Percentiles rank a stretch among this genome's conserved stretches.
Evolutionary conservation across 1,140 invertebrate species (phyloP).

Genomic region (Mylabris phalerata): DNA sequence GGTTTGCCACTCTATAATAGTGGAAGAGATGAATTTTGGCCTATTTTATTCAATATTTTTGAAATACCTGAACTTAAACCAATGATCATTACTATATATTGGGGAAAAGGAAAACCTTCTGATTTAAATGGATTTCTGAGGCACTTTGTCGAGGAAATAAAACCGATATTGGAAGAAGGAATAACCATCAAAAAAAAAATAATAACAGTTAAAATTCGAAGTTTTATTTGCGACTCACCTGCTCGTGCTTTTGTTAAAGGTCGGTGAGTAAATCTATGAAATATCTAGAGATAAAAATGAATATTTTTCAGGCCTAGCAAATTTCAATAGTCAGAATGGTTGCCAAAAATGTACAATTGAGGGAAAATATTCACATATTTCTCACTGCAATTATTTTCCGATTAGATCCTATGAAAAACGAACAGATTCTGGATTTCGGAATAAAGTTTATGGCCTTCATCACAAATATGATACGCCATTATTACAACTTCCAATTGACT

Average conservation of each 20-base stretch:
- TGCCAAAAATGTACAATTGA: conserved; percentile 24
- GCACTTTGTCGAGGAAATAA: conserved; percentile 17
- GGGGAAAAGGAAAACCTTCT: conserved; percentile 20
- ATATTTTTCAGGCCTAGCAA: conserved; percentile 22
- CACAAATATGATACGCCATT: conserved; percentile 26
- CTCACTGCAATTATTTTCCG: conserved; percentile 27
- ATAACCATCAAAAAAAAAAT: not conserved
- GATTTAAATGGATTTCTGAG: conserved; percentile 8
- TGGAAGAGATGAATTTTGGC: conserved; percentile 28
- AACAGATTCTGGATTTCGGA: conserved; percentile 26
- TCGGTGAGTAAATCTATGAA: conserved; percentile 3
- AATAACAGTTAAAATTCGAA: conserved; percentile 12
- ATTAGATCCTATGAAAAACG: conserved; percentile 15
- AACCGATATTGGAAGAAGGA: conserved; percentile 4
- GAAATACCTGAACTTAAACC: conserved; percentile 14
- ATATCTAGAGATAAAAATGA: not conserved
- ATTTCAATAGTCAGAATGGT: conserved; percentile 25
- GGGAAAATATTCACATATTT: conserved; percentile 28
- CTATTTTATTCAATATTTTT: conserved; percentile 27
- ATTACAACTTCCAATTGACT: conserved; percentile 19
- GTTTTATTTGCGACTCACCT: conserved; percentile 24
- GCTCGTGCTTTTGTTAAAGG: conserved; percentile 23
- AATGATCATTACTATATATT: conserved; percentile 18
- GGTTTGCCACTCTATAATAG: conserved; percentile 25
- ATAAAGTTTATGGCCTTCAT: conserved; percentile 21